Evolutionary conservation across 2,888 invertebrate genomes (phyloP), one percentile per base, ranked within the genome.

Genomic region (Molorchus minor): DNA sequence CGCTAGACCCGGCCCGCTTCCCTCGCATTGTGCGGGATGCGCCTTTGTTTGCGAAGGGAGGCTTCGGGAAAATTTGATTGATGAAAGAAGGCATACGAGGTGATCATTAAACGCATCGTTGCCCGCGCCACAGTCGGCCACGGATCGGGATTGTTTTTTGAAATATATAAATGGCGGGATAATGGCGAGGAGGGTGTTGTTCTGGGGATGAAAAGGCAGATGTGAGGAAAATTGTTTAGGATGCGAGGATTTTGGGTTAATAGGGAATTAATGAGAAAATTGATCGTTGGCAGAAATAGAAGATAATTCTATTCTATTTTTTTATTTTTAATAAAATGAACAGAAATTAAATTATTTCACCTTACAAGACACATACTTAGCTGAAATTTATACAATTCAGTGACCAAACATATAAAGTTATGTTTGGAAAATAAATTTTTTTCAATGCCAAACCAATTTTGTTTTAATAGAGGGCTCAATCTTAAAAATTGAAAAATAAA

Each of bases 21-120:
- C 41, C 52, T 52, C 41, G 40, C 52, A 41, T 52, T 52, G 52
- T 52, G 52, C 12, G 10, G n/a, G 38, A 40, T 41, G 52, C 40
- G 40, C 52, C 52, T 52, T 52, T 52, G 52, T 52, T 52, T 52
- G 52, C 20, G 41, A n/a, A n/a, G n/a, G 52, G 52, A 36, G 41
- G 52, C 52, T 41, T 56, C 44, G 46, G n/a, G 56, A 46, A 56
- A 56, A 56, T 56, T 56, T 56, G 56, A 56, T 56, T 46, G 56
- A 56, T 56, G 56, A 56, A 56, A n/a, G n/a, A n/a, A 56, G 56
- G 40, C 46, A 41, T 52, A 52, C 41, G 36, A 29, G 44, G 41
- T 46, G 56, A 46, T 46, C 47, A 35, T 56, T 56, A 56, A 47
- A 56, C 40, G 56, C 56, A 56, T 56, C 56, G 56, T 20, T 56